Conservation (phyloP, 2,113 vertebrate species). For the Aramus guarauna region DNA sequence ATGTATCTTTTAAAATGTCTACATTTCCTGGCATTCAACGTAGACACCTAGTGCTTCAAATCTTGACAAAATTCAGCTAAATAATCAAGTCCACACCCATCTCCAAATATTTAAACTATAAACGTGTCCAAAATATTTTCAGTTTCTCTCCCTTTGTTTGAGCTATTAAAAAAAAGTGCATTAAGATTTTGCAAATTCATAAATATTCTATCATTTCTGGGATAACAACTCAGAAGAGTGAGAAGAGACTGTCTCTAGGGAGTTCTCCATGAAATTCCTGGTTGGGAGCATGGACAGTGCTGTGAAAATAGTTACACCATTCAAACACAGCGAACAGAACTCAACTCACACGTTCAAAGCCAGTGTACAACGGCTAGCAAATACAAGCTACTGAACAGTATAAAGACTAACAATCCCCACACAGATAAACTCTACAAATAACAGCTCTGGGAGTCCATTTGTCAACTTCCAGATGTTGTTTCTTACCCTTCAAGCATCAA, state of each 20-base stretch:
- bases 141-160: background rate
- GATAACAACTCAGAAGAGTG: background rate
- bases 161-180: background rate
- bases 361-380: background rate
- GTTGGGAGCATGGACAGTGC: background rate
- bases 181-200: background rate
- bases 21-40: background rate
- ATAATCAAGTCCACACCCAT: background rate
- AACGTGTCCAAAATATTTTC: background rate
- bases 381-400: rapidly evolving
- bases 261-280: background rate
- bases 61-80: background rate
- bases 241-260: background rate
- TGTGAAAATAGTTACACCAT: background rate
- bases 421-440: background rate
- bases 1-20: slow-evolving; percentile 1
- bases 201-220: background rate
- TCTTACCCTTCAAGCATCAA: background rate
- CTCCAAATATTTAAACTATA: background rate
- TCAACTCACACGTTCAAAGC: background rate
- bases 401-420: background rate
- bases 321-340: background rate
- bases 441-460: background rate
- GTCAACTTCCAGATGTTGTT: background rate
- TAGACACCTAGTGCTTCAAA: background rate